These are phyloP conservation scores for Hippocampus guttulatus DNA, from an alignment of 2,113 vertebrate genomes.

Conservation along the genomic window DNA sequence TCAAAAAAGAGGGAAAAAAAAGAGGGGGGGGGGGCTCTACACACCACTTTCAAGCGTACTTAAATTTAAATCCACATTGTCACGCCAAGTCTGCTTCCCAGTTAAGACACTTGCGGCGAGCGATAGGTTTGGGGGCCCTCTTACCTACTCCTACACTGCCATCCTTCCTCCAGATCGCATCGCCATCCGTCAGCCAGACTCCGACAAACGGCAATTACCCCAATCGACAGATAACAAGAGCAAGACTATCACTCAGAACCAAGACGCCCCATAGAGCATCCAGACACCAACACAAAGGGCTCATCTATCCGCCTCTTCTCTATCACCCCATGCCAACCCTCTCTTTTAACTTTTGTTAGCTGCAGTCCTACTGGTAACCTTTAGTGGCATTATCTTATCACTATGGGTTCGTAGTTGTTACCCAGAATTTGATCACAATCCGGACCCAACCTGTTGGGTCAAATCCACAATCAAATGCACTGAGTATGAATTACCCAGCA, in stretches of 20 bases:
- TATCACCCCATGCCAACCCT: constrained; percentile 12
- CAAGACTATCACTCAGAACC: constrained; percentile 67
- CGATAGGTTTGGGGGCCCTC: constrained; percentile 36
- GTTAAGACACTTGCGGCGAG: constrained; percentile 59
- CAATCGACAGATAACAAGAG: constrained; percentile 73
- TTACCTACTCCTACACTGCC: constrained; percentile 18
- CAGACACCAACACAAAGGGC: constrained; percentile 57
- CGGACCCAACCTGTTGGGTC: no score
- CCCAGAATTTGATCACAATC: no score
- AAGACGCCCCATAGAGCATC: constrained; percentile 64
- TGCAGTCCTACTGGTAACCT: no score
- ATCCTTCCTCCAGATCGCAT: constrained; percentile 55
- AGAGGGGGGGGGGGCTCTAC: neutral
- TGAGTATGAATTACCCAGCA: no score
- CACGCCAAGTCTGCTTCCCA: constrained; percentile 12
- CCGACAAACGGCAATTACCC: constrained; percentile 75
- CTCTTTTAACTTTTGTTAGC: constrained; percentile 8
- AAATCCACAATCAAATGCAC: no score
- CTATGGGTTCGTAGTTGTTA: no score
- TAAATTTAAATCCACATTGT: constrained; percentile 29
- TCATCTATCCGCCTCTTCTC: constrained; percentile 58
- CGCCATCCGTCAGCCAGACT: constrained; percentile 66
- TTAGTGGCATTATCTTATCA: no score
- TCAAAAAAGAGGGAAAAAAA: neutral
- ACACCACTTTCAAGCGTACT: constrained; percentile 5